Percentiles rank a stretch among this genome's conserved stretches.
These are phyloP conservation scores for Andinoacara biseriatus DNA, from an alignment of 2,113 vertebrate genomes.

Conservation along the genomic window DNA sequence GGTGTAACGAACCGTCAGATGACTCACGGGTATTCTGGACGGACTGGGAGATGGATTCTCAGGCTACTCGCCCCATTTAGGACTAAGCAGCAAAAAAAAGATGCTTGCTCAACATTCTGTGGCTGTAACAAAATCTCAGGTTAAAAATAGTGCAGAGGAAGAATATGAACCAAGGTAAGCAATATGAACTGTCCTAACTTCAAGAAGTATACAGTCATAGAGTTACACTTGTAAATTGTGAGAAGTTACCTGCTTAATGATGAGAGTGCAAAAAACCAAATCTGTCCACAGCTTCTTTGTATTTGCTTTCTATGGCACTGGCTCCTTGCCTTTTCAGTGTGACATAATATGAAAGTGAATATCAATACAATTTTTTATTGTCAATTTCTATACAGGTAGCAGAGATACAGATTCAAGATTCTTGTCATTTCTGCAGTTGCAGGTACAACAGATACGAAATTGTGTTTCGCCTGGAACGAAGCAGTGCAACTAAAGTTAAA, in stretches of 20 bases:
- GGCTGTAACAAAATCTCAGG: constrained; percentile 22
- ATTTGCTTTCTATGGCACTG: background rate
- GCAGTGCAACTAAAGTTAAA: too few species aligned
- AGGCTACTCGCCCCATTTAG: constrained; percentile 37
- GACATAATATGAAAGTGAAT: background rate
- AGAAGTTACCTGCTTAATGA: background rate
- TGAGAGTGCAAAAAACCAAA: background rate
- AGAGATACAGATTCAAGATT: too few species aligned
- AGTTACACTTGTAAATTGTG: background rate
- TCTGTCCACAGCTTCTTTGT: background rate
- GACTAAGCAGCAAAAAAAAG: constrained; percentile 2
- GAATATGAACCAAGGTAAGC: constrained; percentile 4
- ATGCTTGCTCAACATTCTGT: constrained; percentile 23
- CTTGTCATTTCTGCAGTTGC: too few species aligned
- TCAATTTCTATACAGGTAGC: too few species aligned
- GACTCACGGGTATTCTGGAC: constrained; percentile 35
- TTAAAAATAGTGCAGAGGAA: constrained; percentile 28
- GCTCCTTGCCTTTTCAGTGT: background rate
- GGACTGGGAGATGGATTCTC: constrained; percentile 11
- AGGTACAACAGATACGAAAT: too few species aligned
- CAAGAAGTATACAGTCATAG: background rate
- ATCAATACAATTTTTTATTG: too few species aligned
- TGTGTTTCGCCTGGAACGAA: too few species aligned
- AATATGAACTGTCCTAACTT: background rate
- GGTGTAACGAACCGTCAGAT: constrained; percentile 25